phyloP scores from a whole-genome alignment of 2,888 invertebrate genomes.

The Philhelius pedissequus region DNA sequence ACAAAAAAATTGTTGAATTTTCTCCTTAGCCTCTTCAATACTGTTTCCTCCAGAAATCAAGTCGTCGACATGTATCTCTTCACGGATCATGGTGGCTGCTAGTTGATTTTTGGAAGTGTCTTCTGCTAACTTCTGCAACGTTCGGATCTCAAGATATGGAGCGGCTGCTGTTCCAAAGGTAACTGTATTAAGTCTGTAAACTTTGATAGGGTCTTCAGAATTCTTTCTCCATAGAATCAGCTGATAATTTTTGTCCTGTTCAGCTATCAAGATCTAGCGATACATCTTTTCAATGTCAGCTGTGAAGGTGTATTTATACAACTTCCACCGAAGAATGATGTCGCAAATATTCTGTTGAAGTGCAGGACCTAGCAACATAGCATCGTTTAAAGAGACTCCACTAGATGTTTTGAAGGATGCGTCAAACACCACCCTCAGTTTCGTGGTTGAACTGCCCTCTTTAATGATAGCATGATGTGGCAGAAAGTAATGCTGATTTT shows the following conservation, averaged over 20 bases:
- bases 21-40: too few species aligned
- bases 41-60: conserved; percentile 33
- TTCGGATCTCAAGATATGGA: too few species aligned
- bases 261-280: conserved; percentile 52
- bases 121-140: too few species aligned
- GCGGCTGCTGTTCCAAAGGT: too few species aligned
- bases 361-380: conserved; percentile 1
- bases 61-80: conserved; percentile 57
- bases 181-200: too few species aligned
- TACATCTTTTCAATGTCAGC: conserved; percentile 67
- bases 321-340: too few species aligned
- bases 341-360: too few species aligned
- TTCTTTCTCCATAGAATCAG: conserved; percentile 45
- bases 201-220: background rate
- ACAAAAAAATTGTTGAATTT: too few species aligned
- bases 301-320: conserved; percentile 52
- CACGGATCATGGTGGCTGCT: conserved; percentile 16
- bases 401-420: background rate
- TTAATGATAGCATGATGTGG: conserved; percentile 18
- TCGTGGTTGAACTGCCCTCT: conserved; percentile 43
- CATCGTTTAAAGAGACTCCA: conserved; percentile 52
- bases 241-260: conserved; percentile 41
- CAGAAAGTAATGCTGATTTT: conserved; percentile 23
- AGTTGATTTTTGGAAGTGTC: too few species aligned
- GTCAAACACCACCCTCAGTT: conserved; percentile 52